Evolutionary conservation across 2,888 invertebrate species (phyloP).

Genomic region (Meloe dianella): DNA sequence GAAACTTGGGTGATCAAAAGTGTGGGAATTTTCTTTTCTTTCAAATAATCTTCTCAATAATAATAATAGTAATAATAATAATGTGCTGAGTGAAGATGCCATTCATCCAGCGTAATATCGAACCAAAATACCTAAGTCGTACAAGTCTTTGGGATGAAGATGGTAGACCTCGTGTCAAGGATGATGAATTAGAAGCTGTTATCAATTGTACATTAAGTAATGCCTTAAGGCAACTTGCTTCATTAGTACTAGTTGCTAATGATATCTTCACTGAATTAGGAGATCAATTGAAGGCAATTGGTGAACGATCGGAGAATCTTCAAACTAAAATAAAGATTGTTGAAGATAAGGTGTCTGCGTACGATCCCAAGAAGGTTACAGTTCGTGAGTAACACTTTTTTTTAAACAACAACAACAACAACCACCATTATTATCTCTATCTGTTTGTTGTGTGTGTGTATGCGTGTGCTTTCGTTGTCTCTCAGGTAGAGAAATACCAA

Average conservation of each 20-base stretch:
- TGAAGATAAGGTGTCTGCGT: slow-evolving; percentile 72
- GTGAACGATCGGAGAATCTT: slow-evolving; percentile 74
- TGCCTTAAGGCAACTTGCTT: slow-evolving; percentile 84
- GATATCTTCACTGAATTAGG: slow-evolving; percentile 86
- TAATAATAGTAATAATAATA: slow-evolving; percentile 16
- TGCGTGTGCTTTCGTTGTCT: not conserved
- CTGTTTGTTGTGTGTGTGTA: slow-evolving; percentile 47
- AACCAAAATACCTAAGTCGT: slow-evolving; percentile 80
- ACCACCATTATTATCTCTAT: slow-evolving; percentile 36
- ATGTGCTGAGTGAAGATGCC: slow-evolving; percentile 69
- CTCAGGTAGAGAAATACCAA: slow-evolving; percentile 27
- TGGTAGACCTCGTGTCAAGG: slow-evolving; percentile 67
- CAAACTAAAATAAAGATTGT: slow-evolving; percentile 73
- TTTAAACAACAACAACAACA: not conserved
- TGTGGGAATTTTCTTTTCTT: not conserved
- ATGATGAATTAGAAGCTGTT: slow-evolving; percentile 83
- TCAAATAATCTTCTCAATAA: not conserved
- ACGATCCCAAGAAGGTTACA: slow-evolving; percentile 89
- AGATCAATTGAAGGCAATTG: slow-evolving; percentile 74
- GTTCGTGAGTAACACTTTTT: slow-evolving; percentile 80
- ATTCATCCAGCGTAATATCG: slow-evolving; percentile 83
- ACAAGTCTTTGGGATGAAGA: slow-evolving; percentile 67
- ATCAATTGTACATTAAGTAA: slow-evolving; percentile 86
- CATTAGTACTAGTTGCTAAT: slow-evolving; percentile 80
- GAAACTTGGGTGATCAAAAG: slow-evolving; percentile 11